Evolutionary conservation across 2,797 vertebrate genomes (phyloP).

Genomic region (Trachurus trachurus): DNA sequence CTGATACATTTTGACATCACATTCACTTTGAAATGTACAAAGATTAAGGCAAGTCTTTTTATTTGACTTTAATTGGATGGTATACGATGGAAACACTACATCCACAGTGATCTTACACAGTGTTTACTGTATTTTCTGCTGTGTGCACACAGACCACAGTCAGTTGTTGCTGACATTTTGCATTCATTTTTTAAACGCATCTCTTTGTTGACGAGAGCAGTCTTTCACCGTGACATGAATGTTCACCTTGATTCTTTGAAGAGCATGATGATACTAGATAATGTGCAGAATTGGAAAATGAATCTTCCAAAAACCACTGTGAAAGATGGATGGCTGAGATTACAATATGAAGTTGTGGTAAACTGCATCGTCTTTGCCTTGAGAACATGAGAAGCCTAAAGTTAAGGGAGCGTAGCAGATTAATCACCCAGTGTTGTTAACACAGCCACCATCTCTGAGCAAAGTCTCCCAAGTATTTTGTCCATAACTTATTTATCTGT

Average conservation of each 20-base stretch:
- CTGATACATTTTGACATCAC: slow-evolving; percentile 73
- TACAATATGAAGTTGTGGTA: slow-evolving; percentile 59
- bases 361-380: slow-evolving; percentile 39
- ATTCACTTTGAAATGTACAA: slow-evolving; percentile 57
- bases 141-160: slow-evolving; percentile 39
- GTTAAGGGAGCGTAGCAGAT: slow-evolving; percentile 39
- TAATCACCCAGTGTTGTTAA: slow-evolving; percentile 46
- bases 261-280: slow-evolving; percentile 32
- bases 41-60: slow-evolving; percentile 52
- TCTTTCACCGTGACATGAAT: slow-evolving; percentile 44
- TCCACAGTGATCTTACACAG: slow-evolving; percentile 35
- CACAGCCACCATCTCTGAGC: slow-evolving; percentile 34
- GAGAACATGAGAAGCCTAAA: slow-evolving; percentile 34
- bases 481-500: slow-evolving; percentile 69
- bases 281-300: slow-evolving; percentile 36
- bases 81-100: slow-evolving; percentile 56
- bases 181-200: slow-evolving; percentile 53
- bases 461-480: slow-evolving; percentile 52
- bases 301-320: slow-evolving; percentile 75
- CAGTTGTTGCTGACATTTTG: slow-evolving; percentile 13
- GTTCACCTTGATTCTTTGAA: slow-evolving; percentile 42
- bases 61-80: slow-evolving; percentile 61
- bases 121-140: slow-evolving; percentile 49
- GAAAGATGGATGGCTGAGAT: slow-evolving; percentile 63
- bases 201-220: slow-evolving; percentile 63